These are phyloP conservation scores for Isurus oxyrinchus DNA, from an alignment of 2,113 vertebrate genomes.

Conservation along the genomic window DNA sequence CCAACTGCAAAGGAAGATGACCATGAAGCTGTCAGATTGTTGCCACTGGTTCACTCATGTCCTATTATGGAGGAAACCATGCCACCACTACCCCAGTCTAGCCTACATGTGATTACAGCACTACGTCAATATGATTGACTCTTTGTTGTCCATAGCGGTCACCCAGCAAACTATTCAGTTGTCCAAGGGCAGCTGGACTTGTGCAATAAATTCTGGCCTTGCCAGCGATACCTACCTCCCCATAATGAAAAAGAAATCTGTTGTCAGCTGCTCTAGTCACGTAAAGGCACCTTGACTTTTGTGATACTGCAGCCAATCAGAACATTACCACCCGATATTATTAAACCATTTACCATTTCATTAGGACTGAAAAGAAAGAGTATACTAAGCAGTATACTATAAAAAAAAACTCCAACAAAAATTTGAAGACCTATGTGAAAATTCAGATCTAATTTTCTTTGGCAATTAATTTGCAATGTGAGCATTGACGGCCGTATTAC, in stretches of 20 bases:
- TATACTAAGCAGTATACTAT: neutral
- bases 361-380: neutral
- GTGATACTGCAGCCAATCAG: neutral
- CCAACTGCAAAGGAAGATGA: neutral
- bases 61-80: neutral
- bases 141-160: neutral
- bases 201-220: neutral
- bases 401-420: neutral
- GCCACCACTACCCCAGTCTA: neutral
- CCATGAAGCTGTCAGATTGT: neutral
- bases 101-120: neutral
- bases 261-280: neutral
- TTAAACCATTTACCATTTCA: constrained; percentile 10
- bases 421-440: neutral
- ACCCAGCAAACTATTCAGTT: neutral
- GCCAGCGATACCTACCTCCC: neutral
- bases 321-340: neutral
- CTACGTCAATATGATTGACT: neutral
- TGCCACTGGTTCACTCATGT: neutral
- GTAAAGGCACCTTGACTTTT: neutral
- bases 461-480: neutral
- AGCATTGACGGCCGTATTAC: neutral
- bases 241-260: neutral
- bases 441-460: constrained; percentile 31
- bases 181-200: neutral